Evolutionary conservation across 2,113 vertebrate species (phyloP).

Genomic region (Leucopternis melanops): DNA sequence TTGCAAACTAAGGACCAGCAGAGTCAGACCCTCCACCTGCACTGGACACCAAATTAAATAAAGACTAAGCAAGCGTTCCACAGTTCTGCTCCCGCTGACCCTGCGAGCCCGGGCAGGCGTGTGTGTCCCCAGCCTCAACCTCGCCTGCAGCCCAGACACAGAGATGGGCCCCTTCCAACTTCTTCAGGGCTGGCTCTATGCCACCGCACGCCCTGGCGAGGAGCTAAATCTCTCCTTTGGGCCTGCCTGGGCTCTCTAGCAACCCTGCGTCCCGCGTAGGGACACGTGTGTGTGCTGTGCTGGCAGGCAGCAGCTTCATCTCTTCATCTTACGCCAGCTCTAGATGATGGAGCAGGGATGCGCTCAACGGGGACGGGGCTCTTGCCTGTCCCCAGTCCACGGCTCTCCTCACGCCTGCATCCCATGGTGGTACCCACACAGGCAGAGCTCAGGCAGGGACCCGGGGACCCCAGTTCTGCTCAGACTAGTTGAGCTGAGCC

Average conservation of each 20-base stretch:
- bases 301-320: background rate
- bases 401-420: background rate
- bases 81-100: background rate
- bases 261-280: rapidly evolving
- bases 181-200: background rate
- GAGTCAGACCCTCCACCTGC: background rate
- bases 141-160: background rate
- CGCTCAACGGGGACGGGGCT: rapidly evolving
- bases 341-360: background rate
- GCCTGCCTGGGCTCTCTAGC: background rate
- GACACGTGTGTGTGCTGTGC: rapidly evolving
- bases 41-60: background rate
- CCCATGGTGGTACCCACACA: rapidly evolving
- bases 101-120: rapidly evolving
- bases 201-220: rapidly evolving
- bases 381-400: background rate
- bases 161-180: background rate
- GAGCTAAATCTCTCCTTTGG: background rate
- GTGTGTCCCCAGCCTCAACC: background rate
- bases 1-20: background rate
- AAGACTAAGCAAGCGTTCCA: background rate
- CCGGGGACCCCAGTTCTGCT: background rate
- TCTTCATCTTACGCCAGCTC: background rate
- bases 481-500: background rate
- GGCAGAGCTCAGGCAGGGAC: background rate